Conservation (phyloP, 2,113 vertebrate genomes). For the Gymnarchus niloticus region DNA sequence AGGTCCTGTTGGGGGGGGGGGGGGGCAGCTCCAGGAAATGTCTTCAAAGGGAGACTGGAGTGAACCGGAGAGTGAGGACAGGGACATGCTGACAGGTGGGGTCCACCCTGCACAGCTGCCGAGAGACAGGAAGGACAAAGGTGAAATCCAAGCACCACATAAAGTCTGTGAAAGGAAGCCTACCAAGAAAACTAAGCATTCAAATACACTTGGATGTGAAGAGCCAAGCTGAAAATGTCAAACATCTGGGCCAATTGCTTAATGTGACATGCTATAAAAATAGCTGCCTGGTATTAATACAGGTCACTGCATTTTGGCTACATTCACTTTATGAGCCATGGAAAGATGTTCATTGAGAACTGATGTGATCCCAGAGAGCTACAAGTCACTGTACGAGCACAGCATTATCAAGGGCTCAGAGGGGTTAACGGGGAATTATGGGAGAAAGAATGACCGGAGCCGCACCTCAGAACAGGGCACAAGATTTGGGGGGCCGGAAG, state of each 20-base stretch:
- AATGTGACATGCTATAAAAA: not conserved
- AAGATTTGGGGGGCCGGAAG: slow-evolving; percentile 48
- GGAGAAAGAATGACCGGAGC: not conserved
- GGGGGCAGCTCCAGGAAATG: not conserved
- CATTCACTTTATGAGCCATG: not conserved
- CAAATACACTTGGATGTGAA: slow-evolving; percentile 31
- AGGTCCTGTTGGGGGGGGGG: not conserved
- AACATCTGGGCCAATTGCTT: not conserved
- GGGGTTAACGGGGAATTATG: not conserved
- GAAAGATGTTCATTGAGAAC: not conserved
- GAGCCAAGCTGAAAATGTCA: not conserved
- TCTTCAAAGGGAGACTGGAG: not conserved
- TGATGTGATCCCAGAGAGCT: too few relatives aligned
- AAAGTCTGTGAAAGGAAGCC: not conserved
- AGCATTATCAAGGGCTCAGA: too few relatives aligned
- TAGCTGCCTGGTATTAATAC: not conserved
- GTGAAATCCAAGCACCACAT: not conserved
- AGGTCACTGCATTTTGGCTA: not conserved
- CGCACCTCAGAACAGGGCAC: slow-evolving; percentile 43
- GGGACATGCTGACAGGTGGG: not conserved
- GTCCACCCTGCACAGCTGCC: not conserved
- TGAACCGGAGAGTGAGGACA: not conserved
- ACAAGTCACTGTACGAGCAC: too few relatives aligned
- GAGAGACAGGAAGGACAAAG: not conserved
- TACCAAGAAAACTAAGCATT: not conserved